Base-by-base conservation (phyloP, 2,797 vertebrate genomes). In the Acridotheres tristis region DNA sequence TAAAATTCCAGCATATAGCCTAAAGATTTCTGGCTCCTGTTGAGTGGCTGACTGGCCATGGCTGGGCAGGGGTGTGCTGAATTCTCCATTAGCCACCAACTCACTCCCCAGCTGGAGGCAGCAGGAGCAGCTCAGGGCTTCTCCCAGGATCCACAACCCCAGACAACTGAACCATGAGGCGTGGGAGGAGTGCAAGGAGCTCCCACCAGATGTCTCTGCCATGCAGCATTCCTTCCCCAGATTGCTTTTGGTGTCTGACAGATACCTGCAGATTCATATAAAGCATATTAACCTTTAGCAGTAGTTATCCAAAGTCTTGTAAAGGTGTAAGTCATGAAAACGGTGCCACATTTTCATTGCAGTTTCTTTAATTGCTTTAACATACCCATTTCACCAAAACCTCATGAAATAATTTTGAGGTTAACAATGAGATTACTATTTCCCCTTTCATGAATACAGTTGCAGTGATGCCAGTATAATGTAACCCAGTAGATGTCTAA, bases 171-270 rank as follows among this genome's bases (percentile, higher is more conserved):
- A 74, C 27, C 10, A 17, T 0, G 1, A 87, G 45, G 34, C 0
- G 1, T 45, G 47, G 90, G 78, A 59, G 59, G 21, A 74, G 47
- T 47, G 43, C 16, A 43, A 59, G 87, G 40, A 94, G 59, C 58
- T 85, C 88, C 97, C 98, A 97, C 97, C 93, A 98, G 98, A 88
- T 97, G 98, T 98, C 98, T 93, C 98, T 98, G 62, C 94, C 76
- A 74, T 45, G 94, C 93, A 97, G 78, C 34, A 16, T 71, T 95
- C 65, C 67, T 86, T 92, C 55, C 34, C 36, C 9, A 40, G 47
- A 55, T 65, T 0, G 1, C 26, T 50, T 48, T 82, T 3, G 0
- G 47, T 65, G 18, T 71, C 54, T 85, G 62, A 51, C 43, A 80
- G 53, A 20, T 89, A 85, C 61, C 68, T 84, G 55, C 94, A 89